Base-by-base conservation (phyloP, 2,113 vertebrate species). In the Epinephelus cyanopodus region DNA sequence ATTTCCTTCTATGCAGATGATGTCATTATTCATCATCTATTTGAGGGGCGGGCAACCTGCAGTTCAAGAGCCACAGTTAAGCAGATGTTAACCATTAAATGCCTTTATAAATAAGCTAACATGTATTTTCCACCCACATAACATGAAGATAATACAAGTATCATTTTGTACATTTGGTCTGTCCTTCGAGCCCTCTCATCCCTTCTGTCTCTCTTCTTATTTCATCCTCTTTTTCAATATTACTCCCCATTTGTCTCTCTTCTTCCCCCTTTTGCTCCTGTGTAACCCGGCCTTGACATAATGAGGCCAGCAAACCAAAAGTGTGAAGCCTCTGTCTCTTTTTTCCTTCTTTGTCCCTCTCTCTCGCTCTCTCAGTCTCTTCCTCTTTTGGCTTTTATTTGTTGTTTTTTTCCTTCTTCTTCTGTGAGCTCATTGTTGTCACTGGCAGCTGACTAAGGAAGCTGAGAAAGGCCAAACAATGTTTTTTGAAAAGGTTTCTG, bases 301-400 rank as follows among this genome's bases (percentile, higher is more conserved):
- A 88, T 93, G 90, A 86, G 90, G 90, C 79, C 90, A 90, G 52
- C 52, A n/a, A 47, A 63, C 72, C 61, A 60, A 75, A 74, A 82
- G 77, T 82, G 75, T 33, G 71, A 79, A 77, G 67, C 71, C 82
- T 73, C 65, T 19, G 8, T 82, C 60, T 74, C 29, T 33, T 45
- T 52, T 68, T 29, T 68, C 71, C 21, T 25, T 57, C 21, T 58
- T 67, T 3, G 11, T 69, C 15, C 60, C 19, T 53, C 6, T 29
- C 45, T 64, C 12, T 53, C 6, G n/a, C 45, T 64, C 12, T 65
- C 7, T 45, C 13, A 13, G 14, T 77, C 48, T 60, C 23, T 81
- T 25, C 39, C 25, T 73, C n/a, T n/a, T 33, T 72, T 23, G n/a
- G 13, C 5, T 77, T 77, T 56, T 60, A 21, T 74, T 61, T 72